phyloP scores from a whole-genome alignment of 2,888 invertebrate genomes.

The Resseliella maxima region DNA sequence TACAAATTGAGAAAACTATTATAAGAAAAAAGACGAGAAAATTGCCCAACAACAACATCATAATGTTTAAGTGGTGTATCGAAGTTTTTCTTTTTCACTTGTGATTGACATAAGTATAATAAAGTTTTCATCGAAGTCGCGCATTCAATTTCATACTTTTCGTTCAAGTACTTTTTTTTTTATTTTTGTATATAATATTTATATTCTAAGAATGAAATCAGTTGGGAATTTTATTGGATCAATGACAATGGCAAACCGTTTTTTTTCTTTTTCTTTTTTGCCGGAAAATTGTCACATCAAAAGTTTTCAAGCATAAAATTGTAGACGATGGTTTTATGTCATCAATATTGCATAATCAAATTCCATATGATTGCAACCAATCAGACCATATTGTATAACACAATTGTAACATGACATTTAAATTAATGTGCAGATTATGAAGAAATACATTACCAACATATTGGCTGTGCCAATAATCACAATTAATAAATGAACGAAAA shows the following conservation, averaged over 20 bases:
- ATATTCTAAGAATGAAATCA: background rate
- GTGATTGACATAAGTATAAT: background rate
- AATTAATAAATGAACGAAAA: too few relatives aligned
- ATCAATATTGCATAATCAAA: background rate
- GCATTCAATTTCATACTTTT: background rate
- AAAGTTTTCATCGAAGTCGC: background rate
- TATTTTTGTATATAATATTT: background rate
- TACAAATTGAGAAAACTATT: background rate
- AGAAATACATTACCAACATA: background rate
- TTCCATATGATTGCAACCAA: background rate
- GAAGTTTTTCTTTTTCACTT: background rate
- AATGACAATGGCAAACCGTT: background rate
- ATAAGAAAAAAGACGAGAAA: background rate
- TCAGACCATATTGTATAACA: conserved; percentile 4
- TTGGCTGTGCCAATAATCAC: too few relatives aligned
- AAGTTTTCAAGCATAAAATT: background rate
- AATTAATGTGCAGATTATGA: background rate
- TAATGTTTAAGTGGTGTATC: background rate
- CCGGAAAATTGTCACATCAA: conserved; percentile 24
- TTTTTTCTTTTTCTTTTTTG: background rate
- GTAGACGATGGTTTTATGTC: background rate
- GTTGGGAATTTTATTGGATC: conserved; percentile 2
- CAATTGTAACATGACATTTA: too few relatives aligned
- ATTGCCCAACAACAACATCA: background rate
- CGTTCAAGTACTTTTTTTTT: background rate